phyloP scores from a whole-genome alignment of 1,140 invertebrate genomes.

The Drosophila ironensis region DNA sequence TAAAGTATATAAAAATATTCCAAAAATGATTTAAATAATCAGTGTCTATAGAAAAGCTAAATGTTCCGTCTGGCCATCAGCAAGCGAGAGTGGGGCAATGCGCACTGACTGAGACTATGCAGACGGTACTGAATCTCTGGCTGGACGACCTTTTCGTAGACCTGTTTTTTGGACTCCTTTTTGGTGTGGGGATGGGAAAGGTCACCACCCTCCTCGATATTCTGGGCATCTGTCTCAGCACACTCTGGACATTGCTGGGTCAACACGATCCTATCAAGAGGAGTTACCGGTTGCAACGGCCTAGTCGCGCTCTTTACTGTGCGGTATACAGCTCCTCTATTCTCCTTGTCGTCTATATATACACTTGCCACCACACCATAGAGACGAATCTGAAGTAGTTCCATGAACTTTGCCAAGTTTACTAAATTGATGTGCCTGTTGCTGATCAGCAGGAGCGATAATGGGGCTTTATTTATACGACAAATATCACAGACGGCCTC shows the following conservation, averaged over 20 bases:
- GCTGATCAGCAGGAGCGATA: constrained; percentile 39
- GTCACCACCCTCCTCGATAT: constrained; percentile 55
- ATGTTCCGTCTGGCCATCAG: too few species aligned
- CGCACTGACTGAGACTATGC: constrained; percentile 61
- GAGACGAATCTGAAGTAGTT: constrained; percentile 46
- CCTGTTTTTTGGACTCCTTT: constrained; percentile 45
- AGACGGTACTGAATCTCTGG: constrained; percentile 68
- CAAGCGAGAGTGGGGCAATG: constrained; percentile 51
- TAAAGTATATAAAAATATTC: too few species aligned
- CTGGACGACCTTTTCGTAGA: constrained; percentile 61
- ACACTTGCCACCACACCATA: constrained; percentile 47
- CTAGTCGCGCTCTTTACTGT: constrained; percentile 51
- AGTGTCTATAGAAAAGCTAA: too few species aligned
- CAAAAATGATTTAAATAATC: too few species aligned
- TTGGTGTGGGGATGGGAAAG: constrained; percentile 42
- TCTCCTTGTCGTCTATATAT: constrained; percentile 26
- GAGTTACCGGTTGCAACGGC: constrained; percentile 42
- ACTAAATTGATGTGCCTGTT: constrained; percentile 51
- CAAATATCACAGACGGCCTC: constrained; percentile 50
- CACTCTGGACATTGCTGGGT: constrained; percentile 69
- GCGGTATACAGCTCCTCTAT: constrained; percentile 7
- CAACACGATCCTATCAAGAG: constrained; percentile 55
- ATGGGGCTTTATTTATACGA: constrained; percentile 19
- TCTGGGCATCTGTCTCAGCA: constrained; percentile 63
- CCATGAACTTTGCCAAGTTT: constrained; percentile 44